Conservation (phyloP, 2,113 vertebrate species). For the Ceyx melanurus region DNA sequence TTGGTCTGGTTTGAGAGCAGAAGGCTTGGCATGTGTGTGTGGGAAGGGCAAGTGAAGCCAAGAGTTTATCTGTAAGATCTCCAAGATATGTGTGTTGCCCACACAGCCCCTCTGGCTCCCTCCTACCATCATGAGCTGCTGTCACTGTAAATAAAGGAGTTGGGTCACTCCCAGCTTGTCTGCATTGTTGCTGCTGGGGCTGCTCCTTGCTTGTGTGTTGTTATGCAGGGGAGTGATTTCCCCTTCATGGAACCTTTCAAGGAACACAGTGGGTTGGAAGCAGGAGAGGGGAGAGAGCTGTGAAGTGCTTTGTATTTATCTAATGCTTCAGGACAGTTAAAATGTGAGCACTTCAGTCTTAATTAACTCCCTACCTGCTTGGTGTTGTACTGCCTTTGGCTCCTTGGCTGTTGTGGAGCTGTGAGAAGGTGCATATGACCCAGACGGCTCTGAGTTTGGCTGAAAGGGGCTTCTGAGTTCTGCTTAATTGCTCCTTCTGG, state of each 20-base stretch:
- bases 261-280: not conserved
- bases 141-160: not conserved
- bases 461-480: not conserved
- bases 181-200: not conserved
- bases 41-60: not conserved
- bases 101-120: not conserved
- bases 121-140: not conserved
- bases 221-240: not conserved
- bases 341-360: not conserved
- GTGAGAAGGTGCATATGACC: not conserved
- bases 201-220: not conserved
- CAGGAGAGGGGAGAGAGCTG: not conserved
- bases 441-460: not conserved
- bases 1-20: not conserved
- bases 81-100: not conserved
- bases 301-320: not conserved
- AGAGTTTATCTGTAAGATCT: not conserved
- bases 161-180: not conserved
- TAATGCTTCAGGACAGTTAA: not conserved
- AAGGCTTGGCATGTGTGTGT: rapidly evolving
- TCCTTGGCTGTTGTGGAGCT: not conserved
- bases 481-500: not conserved
- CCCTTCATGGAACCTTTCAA: not conserved
- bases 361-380: not conserved
- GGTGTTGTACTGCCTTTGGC: not conserved